Percentiles rank a stretch among this genome's conserved stretches.
Conservation (phyloP, 2,113 vertebrate species). For the Rhabdornis inornatus region DNA sequence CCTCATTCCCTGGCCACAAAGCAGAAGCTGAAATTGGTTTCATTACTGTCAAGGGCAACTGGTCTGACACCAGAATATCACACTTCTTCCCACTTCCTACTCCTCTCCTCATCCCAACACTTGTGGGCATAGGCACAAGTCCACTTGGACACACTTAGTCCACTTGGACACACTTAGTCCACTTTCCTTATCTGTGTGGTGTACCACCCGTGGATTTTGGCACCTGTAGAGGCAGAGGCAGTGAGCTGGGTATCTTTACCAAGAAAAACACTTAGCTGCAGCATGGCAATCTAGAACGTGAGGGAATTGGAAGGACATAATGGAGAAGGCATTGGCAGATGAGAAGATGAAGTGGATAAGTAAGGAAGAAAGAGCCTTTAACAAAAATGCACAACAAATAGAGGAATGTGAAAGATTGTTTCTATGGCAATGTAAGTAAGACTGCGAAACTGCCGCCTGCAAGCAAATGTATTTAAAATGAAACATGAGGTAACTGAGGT, state of each 20-base stretch:
- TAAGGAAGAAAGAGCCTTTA: constrained; percentile 39
- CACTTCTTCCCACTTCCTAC: neutral
- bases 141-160: neutral
- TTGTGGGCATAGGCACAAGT: neutral
- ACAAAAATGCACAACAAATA: constrained; percentile 1
- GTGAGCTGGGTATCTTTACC: neutral
- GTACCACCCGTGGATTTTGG: neutral
- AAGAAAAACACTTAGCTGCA: neutral
- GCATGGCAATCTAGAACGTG: neutral
- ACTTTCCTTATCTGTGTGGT: neutral
- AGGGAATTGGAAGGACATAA: neutral
- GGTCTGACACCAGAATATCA: neutral
- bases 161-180: neutral
- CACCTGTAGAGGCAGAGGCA: neutral
- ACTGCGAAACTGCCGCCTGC: neutral
- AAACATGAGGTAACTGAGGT: constrained; percentile 31
- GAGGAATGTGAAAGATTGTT: constrained; percentile 34
- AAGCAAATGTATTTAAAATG: constrained; percentile 29
- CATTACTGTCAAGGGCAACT: neutral
- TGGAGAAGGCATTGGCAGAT: neutral
- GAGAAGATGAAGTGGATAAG: constrained; percentile 38
- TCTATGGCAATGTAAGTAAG: constrained; percentile 64
- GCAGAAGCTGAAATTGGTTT: neutral
- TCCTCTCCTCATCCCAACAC: neutral
- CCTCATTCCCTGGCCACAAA: neutral